phyloP scores from a whole-genome alignment of 1,140 invertebrate species.

The Aphelenchoides besseyi region DNA sequence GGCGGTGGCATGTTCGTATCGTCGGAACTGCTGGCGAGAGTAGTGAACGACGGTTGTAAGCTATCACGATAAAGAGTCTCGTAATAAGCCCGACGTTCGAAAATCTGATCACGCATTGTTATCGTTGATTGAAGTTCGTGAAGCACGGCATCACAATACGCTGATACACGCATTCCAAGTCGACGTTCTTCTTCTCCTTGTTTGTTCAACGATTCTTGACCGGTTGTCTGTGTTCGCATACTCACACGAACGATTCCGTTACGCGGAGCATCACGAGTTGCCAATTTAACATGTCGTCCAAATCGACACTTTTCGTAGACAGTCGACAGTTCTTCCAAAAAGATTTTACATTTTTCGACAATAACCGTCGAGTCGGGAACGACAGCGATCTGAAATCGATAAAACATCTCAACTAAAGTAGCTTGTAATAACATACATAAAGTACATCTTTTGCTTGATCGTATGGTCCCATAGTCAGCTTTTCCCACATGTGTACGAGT shows the following conservation, averaged over 20 bases:
- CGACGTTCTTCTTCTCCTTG: neutral
- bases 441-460: constrained; percentile 84
- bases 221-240: neutral
- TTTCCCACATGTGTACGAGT: constrained; percentile 49
- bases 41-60: constrained; percentile 32
- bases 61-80: constrained; percentile 38
- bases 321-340: constrained; percentile 55
- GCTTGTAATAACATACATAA: constrained; percentile 76
- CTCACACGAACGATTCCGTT: constrained; percentile 83
- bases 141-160: neutral
- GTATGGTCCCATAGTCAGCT: constrained; percentile 77
- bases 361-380: constrained; percentile 85
- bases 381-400: constrained; percentile 79
- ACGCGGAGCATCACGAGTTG: constrained; percentile 71
- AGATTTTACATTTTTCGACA: constrained; percentile 67
- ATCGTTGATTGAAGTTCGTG: neutral
- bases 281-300: constrained; percentile 80
- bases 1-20: constrained; percentile 39
- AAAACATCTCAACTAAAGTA: constrained; percentile 72
- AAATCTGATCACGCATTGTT: constrained; percentile 30
- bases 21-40: constrained; percentile 37
- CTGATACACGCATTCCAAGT: neutral
- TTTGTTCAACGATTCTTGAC: neutral
- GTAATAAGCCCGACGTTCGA: constrained; percentile 41
- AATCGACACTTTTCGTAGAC: constrained; percentile 71